Evolutionary conservation across 2,113 vertebrate species (phyloP), one percentile per base, ranked within the genome.

Genomic region (Pantherophis guttatus): DNA sequence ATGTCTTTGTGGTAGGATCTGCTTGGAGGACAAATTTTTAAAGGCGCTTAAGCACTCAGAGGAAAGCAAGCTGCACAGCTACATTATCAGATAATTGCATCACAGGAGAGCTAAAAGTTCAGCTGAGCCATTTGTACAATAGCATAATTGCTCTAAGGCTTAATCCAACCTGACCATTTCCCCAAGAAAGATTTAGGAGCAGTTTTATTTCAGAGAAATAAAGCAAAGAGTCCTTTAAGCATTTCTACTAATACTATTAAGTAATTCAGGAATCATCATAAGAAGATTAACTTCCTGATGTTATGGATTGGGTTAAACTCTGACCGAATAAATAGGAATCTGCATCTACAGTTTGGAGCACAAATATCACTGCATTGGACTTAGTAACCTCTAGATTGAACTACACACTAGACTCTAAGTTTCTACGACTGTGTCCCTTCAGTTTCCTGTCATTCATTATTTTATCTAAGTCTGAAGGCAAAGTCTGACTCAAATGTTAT

Each of bases 191-290:
- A 88, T 92, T 54, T 70, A 88, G 86, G 59, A 92, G n/a, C 91
- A 88, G 88, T 92, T 92, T 88, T 92, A 88, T 92, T 88, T 88
- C 58, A 54, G n/a, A 70, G n/a, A 92, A 91, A 88, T 88, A 88
- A 54, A 57, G 62, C 39, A 92, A 54, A 54, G n/a, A 26, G 50
- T 17, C 48, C 44, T 59, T 88, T 92, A 54, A 88, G 86, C 59
- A 92, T 59, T 87, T 92, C 57, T 23, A n/a, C 85, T 65, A 87
- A 87, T 8, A 65, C 86, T 17, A 53, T 59, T 88, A n/a, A 29
- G 29, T 53, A 65, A 88, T 88, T 92, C 86, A 65, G 50, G 29
- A 88, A 88, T 65, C 58, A 58, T 87, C 23, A 5, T 75, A 55
- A 92, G n/a, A 54, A 92, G 91, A 92, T 92, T 62, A 53, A 88